A percentile compares a stretch with the other conserved stretches of the same genome.
phyloP scores from a whole-genome alignment of 2,113 vertebrate species.

The Datnioides undecimradiatus region DNA sequence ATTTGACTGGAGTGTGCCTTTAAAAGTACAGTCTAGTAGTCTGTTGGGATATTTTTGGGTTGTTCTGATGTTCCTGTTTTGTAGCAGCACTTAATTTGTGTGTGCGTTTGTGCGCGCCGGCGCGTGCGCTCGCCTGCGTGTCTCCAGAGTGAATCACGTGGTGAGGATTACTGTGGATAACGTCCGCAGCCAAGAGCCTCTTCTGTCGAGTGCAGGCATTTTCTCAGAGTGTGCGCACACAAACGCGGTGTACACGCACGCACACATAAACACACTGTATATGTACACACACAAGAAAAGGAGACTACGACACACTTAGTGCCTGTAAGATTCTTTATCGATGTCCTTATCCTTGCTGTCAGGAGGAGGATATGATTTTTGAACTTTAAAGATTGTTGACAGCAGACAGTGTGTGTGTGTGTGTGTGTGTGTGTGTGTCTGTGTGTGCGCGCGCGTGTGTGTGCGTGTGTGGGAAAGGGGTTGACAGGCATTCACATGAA shows the following conservation, averaged over 20 bases:
- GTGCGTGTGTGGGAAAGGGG: conserved; percentile 4
- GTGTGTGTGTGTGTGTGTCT: background rate
- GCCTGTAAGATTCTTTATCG: conserved; percentile 51
- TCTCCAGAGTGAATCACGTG: conserved; percentile 55
- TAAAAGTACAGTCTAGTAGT: conserved; percentile 42
- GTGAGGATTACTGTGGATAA: conserved; percentile 68
- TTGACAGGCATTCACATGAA: conserved; percentile 56
- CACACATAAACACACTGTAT: conserved; percentile 16
- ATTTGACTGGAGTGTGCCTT: conserved; percentile 14
- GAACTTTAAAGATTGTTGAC: conserved; percentile 57
- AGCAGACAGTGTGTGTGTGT: conserved; percentile 11
- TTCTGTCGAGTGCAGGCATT: conserved; percentile 61
- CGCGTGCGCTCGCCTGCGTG: background rate
- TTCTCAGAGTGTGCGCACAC: conserved; percentile 34
- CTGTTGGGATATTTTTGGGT: conserved; percentile 49
- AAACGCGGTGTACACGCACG: background rate
- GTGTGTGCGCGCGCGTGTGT: conserved; percentile 5
- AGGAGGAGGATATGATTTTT: conserved; percentile 46
- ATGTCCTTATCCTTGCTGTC: conserved; percentile 46
- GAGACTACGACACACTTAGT: conserved; percentile 26
- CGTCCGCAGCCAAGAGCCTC: conserved; percentile 60
- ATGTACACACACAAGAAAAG: background rate
- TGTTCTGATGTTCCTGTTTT: conserved; percentile 35
- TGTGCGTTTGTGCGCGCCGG: background rate
- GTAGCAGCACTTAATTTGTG: conserved; percentile 9